phyloP scores from a whole-genome alignment of 2,888 invertebrate species.

The Fragum whitleyi region DNA sequence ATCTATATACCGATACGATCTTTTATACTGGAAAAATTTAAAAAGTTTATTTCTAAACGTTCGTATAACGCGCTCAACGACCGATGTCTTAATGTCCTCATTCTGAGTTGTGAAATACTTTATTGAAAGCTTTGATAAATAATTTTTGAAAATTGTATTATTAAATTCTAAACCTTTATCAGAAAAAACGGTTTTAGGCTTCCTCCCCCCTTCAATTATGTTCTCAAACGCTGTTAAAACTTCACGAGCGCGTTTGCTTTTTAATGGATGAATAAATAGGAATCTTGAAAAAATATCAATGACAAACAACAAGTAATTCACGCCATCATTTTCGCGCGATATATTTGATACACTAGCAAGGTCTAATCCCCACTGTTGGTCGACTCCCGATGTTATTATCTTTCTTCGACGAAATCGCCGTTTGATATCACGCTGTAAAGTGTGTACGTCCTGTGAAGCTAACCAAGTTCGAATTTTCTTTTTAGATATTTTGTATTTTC shows the following conservation, averaged over 20 bases:
- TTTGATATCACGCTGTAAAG: constrained; percentile 10
- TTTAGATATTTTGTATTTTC: constrained; percentile 6
- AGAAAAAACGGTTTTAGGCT: not conserved
- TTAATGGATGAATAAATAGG: not conserved
- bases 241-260: not conserved
- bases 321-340: not conserved
- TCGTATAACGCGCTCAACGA: constrained; percentile 19
- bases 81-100: constrained; percentile 5
- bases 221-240: not conserved
- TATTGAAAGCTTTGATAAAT: not conserved
- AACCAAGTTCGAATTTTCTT: not conserved
- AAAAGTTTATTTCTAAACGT: constrained; percentile 21
- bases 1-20: constrained; percentile 21
- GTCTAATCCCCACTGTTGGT: constrained; percentile 2
- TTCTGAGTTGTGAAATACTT: constrained; percentile 8
- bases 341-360: not conserved
- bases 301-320: constrained; percentile 2
- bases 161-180: not conserved
- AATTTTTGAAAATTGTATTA: not conserved
- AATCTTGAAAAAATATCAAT: constrained; percentile 4
- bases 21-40: constrained; percentile 11
- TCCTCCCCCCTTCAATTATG: not conserved
- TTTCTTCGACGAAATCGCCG: constrained; percentile 1
- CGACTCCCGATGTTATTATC: not conserved
- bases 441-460: not conserved